Evolutionary conservation across 2,113 vertebrate species (phyloP).

Genomic region (Stigmatopora argus): DNA sequence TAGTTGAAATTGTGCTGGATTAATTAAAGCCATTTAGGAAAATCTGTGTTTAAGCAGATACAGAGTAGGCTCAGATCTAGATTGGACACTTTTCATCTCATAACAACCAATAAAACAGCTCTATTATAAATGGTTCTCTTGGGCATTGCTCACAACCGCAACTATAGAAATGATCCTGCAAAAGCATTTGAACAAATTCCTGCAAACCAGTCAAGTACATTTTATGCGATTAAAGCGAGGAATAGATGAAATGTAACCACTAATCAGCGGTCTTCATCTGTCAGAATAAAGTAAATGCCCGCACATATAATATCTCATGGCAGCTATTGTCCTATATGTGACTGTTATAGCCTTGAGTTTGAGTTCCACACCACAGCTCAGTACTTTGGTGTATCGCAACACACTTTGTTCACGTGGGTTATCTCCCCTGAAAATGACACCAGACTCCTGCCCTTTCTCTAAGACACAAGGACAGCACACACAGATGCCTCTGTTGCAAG

Average conservation of each 20-base stretch:
- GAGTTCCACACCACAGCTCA: not conserved
- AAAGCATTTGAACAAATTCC: not conserved
- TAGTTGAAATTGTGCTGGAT: not conserved
- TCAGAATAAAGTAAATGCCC: not conserved
- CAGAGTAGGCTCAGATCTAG: not conserved
- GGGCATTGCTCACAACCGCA: not conserved
- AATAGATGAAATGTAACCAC: not conserved
- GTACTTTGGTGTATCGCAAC: not conserved
- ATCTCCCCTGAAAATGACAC: slow-evolving; percentile 6
- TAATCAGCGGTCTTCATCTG: not conserved
- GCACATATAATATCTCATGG: slow-evolving; percentile 2
- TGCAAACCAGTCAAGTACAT: not conserved
- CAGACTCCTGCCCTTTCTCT: slow-evolving; percentile 2
- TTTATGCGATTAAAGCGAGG: not conserved
- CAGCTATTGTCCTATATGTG: not conserved
- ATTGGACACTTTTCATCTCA: not conserved
- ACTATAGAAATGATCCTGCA: not conserved
- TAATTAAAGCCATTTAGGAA: not conserved
- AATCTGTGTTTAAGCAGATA: not conserved
- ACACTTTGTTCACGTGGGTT: not conserved
- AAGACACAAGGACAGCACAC: not conserved
- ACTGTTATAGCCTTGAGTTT: not conserved
- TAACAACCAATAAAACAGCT: not conserved
- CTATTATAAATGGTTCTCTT: not conserved
- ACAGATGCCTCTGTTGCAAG: not conserved